Evolutionary conservation across 2,797 vertebrate species (phyloP).

Genomic region (Poeciliopsis turneri): DNA sequence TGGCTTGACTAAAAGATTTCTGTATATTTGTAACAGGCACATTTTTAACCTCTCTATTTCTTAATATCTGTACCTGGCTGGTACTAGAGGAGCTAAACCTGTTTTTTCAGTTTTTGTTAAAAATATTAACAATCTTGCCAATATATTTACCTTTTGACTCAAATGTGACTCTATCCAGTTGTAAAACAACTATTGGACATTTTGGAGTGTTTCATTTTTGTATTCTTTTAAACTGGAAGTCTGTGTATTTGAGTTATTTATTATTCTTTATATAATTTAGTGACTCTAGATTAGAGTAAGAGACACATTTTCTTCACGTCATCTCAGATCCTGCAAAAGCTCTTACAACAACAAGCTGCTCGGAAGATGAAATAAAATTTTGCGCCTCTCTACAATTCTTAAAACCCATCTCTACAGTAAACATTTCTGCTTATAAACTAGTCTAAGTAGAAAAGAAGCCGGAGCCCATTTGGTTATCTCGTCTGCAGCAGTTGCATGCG

Average conservation of each 20-base stretch:
- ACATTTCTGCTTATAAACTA: background rate
- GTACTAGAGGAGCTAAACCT: background rate
- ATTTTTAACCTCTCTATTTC: background rate
- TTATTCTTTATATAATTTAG: background rate
- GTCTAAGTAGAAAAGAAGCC: background rate
- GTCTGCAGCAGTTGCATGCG: background rate
- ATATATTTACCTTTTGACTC: background rate
- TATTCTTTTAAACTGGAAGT: background rate
- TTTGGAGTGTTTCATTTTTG: background rate
- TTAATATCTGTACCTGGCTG: background rate
- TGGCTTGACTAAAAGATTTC: background rate
- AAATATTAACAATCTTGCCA: background rate
- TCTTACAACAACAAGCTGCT: background rate
- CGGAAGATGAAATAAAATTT: background rate
- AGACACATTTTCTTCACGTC: background rate
- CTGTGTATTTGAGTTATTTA: background rate
- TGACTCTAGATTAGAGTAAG: background rate
- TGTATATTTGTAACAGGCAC: background rate
- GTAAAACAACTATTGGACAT: background rate
- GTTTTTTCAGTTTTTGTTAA: background rate
- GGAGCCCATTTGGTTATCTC: slow-evolving; percentile 16
- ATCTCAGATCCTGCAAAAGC: background rate
- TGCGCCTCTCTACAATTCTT: background rate
- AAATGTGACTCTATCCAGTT: background rate
- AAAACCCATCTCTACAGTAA: background rate